phyloP scores from a whole-genome alignment of 2,113 vertebrate genomes.

The Piliocolobus tephrosceles region DNA sequence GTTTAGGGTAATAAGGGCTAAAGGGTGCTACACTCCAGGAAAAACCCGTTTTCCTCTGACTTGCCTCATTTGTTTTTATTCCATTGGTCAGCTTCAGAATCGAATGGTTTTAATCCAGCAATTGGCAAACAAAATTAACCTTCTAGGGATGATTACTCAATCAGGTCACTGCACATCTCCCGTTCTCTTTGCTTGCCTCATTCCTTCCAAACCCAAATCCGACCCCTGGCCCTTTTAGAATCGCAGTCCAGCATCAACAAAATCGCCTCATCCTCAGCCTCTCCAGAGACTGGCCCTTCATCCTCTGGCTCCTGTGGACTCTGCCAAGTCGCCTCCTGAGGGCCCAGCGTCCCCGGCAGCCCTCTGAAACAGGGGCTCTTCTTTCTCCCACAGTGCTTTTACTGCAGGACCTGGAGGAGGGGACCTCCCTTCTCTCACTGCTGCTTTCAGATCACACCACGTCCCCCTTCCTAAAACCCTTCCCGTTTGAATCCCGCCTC shows the following conservation, averaged over 20 bases:
- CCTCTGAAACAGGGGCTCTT: no score
- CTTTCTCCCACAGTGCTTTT: neutral
- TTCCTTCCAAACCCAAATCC: neutral
- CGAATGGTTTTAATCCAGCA: neutral
- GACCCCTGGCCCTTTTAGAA: neutral
- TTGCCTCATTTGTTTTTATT: neutral
- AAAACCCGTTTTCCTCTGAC: neutral
- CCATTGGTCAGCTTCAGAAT: neutral
- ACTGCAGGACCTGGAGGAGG: rapidly evolving
- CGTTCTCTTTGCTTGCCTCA: neutral
- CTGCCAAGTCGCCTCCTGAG: neutral
- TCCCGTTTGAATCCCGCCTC: neutral
- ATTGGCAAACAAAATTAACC: neutral
- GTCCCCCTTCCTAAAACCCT: neutral
- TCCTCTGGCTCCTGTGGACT: rapidly evolving
- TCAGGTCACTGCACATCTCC: neutral
- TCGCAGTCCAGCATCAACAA: neutral
- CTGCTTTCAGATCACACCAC: neutral
- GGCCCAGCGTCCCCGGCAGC: rapidly evolving
- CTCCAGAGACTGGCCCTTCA: rapidly evolving
- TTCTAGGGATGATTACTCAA: neutral
- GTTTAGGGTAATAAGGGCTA: neutral
- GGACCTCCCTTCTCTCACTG: neutral
- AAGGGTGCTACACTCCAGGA: rapidly evolving
- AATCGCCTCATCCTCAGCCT: rapidly evolving